Evolutionary conservation across 2,797 vertebrate genomes (phyloP), one percentile per base, ranked within the genome.

Genomic region (Avahi laniger): DNA sequence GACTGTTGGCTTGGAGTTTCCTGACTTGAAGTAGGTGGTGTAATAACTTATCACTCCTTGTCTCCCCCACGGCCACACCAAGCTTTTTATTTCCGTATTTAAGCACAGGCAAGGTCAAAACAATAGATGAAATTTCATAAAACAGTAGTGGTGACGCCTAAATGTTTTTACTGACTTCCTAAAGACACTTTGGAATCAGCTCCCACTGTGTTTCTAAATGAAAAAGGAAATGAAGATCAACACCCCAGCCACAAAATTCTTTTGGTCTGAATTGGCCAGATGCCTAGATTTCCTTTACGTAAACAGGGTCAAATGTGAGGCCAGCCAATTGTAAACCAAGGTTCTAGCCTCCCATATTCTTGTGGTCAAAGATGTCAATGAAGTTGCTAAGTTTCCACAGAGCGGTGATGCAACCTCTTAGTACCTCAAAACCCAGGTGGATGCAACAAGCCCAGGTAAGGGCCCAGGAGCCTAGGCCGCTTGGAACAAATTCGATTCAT

Each of bases 121-220:
- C 94, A 97, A 90, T 97, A 97, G 97, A 82, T 30, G 18, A 82
- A 91, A 93, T 97, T 98, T 98, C 93, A 98, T 97, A 96, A 96
- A 93, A 89, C 82, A 85, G 93, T 94, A 91, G 88, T 35, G 96
- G 83, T 65, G 95, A 96, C 5, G 76, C 88, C 67, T 93, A 96
- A 57, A n/a, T 89, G 88, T 95, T 97, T 97, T 94, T 94, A 96
- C 97, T n/a, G 69, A 97, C 94, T 98, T 98, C 97, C 96, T 98
- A 54, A 97, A 96, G 97, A 91, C 93, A 85, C 67, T 95, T 79
- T 91, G 92, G 84, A 96, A 96, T 65, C 43, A 86, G 69, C 50
- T 89, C 89, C 82, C 91, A 88, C 87, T 38, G 95, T 26, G 22
- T 97, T 89, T 93, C 92, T 86, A 96, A 96, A 94, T 43, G 93